Percentiles rank a stretch among this genome's conserved stretches.
These are phyloP conservation scores for Cactoblastis cactorum DNA, from an alignment of 2,888 invertebrate species.

Conservation along the genomic window DNA sequence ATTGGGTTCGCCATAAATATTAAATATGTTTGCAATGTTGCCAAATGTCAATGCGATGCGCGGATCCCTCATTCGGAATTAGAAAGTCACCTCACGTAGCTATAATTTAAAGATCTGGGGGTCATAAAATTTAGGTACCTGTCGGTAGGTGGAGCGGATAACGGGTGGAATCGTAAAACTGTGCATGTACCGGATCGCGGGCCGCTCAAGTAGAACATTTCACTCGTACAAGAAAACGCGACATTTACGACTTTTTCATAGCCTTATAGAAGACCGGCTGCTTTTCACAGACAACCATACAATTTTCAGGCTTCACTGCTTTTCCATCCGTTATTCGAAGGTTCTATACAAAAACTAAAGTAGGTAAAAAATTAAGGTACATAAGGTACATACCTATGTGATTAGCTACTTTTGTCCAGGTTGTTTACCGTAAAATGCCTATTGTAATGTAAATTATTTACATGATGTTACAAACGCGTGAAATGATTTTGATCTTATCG, in stretches of 20 bases:
- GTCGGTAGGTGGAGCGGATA: conserved; percentile 34
- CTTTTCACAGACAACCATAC: conserved; percentile 52
- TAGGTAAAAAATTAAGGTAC: no score
- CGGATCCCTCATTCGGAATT: conserved; percentile 14
- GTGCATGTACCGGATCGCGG: conserved; percentile 57
- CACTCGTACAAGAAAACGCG: conserved; percentile 55
- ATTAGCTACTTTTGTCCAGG: no score
- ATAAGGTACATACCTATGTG: no score
- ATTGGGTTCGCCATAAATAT: background rate
- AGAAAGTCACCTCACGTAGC: conserved; percentile 31
- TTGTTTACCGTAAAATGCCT: no score
- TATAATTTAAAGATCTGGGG: conserved; percentile 40
- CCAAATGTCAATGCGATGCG: background rate
- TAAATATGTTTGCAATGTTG: background rate
- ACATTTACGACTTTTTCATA: conserved; percentile 71
- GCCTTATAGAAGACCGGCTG: conserved; percentile 52
- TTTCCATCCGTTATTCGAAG: conserved; percentile 39
- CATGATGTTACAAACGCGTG: no score
- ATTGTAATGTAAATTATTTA: no score
- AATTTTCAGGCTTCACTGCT: conserved; percentile 43
- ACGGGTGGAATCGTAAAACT: conserved; percentile 57
- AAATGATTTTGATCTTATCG: no score
- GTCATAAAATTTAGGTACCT: conserved; percentile 44
- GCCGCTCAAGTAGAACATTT: conserved; percentile 61
- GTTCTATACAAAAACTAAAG: no score